Evolutionary conservation across 2,888 invertebrate genomes (phyloP), one percentile per base, ranked within the genome.

Genomic region (Chirona hameri): DNA sequence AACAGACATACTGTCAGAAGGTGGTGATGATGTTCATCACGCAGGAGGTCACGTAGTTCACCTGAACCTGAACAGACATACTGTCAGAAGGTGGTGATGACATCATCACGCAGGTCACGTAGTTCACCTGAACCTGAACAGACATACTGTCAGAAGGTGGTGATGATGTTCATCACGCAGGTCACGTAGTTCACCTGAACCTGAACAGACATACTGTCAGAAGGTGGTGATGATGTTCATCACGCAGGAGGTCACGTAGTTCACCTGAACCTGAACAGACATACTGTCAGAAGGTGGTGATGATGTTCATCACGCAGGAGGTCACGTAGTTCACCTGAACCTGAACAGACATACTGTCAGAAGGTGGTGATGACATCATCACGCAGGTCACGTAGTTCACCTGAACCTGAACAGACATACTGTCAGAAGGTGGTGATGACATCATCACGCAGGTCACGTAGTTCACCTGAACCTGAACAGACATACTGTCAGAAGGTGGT

Each of bases 161-260:
- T 93, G 85, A 98, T 94, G 82, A 98, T 94, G 87, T 93, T 96
- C 92, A 97, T 95, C 21, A 98, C 92, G 65, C 95, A 95, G 81
- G 84, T 94, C 7, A 98, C 96, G 88, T 98, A 98, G 88, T 93
- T 85, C 84, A 82, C 83, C 83, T 76, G 83, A 48, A 48, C 79
- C 48, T 79, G 48, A 24, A 18, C 39, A 39, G 39, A 39, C 39
- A 39, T 2, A 39, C 39, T 39, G 39, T 39, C 39, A 98, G 91
- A 98, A 98, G 0, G 96, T 97, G 85, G 94, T 93, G 85, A 98
- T 94, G 82, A 98, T 94, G 87, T 93, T 96, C 92, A 97, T 95
- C 21, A 98, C 92, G 65, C 95, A 95, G 81, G 84, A 84, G 80
- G 96, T 94, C 7, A 98, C 96, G 88, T 98, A 98, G 88, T 93